These are phyloP conservation scores for Doryteuthis pealeii DNA, from an alignment of 1,140 invertebrate species.

Conservation along the genomic window DNA sequence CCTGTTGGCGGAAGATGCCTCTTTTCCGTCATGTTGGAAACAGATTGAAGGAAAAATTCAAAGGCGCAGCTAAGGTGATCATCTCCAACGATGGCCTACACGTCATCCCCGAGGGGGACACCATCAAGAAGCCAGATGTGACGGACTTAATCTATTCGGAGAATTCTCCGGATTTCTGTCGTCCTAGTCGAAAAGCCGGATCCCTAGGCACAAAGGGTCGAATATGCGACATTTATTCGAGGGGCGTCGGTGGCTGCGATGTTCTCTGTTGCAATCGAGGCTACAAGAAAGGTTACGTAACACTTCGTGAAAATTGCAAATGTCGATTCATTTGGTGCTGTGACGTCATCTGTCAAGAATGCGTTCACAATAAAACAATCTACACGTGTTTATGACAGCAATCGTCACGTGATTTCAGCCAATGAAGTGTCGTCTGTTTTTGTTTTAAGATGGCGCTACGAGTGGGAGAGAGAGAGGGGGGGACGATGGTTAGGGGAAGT, in stretches of 20 bases:
- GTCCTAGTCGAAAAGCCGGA: conserved; percentile 40
- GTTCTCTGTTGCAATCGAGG: conserved; percentile 61
- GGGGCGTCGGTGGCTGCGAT: conserved; percentile 59
- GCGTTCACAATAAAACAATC: conserved; percentile 37
- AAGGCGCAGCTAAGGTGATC: conserved; percentile 75
- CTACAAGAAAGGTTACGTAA: conserved; percentile 32
- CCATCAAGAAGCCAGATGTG: conserved; percentile 75
- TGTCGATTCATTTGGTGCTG: conserved; percentile 54
- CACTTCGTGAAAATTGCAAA: conserved; percentile 46
- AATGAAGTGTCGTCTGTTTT: no score
- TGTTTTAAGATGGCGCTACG: conserved; percentile 13
- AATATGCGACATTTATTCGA: conserved; percentile 57
- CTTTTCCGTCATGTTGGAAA: conserved; percentile 81
- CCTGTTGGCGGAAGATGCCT: conserved; percentile 90
- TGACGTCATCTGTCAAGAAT: conserved; percentile 51
- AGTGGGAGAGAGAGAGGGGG: background rate
- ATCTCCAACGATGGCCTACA: conserved; percentile 46
- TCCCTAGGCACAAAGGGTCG: conserved; percentile 49
- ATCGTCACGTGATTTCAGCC: background rate
- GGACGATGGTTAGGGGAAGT: background rate
- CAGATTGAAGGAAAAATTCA: conserved; percentile 78
- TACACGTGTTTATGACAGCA: conserved; percentile 38
- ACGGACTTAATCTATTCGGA: conserved; percentile 86
- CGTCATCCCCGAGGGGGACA: conserved; percentile 41
- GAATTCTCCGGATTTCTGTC: conserved; percentile 89